Evolutionary conservation across 2,888 invertebrate genomes (phyloP).

Genomic region (Nemoura dubitans): DNA sequence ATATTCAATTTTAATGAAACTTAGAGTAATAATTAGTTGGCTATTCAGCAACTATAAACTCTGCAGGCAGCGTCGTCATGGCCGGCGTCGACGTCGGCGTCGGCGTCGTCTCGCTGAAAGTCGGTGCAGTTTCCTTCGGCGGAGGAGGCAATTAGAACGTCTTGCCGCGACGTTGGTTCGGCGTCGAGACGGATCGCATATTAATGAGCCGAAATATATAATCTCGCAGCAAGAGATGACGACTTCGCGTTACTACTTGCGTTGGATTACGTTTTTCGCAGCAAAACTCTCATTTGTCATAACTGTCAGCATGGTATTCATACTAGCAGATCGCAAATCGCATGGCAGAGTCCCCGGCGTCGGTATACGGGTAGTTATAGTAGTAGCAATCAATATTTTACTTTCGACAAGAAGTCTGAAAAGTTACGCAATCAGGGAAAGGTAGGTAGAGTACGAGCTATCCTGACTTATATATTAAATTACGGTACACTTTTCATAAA

Average conservation of each 20-base stretch:
- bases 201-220: conserved; percentile 25
- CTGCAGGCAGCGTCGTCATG: background rate
- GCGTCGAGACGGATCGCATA: conserved; percentile 15
- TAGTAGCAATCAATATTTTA: conserved; percentile 24
- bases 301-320: conserved; percentile 25
- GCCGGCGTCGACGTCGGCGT: too few relatives aligned
- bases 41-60: background rate
- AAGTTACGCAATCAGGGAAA: conserved; percentile 15
- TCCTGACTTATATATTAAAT: conserved; percentile 24
- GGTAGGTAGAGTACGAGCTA: background rate
- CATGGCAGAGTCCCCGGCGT: background rate
- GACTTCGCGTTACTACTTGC: conserved; percentile 18
- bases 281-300: conserved; percentile 28
- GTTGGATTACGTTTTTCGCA: conserved; percentile 16
- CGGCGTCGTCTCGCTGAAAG: background rate
- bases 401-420: conserved; percentile 18
- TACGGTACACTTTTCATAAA: conserved; percentile 9
- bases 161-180: background rate
- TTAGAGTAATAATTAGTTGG: background rate
- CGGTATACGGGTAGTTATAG: background rate
- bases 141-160: conserved; percentile 7
- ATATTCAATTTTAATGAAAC: conserved; percentile 12
- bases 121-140: background rate
- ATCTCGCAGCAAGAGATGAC: conserved; percentile 19
- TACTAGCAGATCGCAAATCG: background rate